Base-by-base conservation (phyloP, 2,113 vertebrate genomes). In the Hippocampus mohnikei region DNA sequence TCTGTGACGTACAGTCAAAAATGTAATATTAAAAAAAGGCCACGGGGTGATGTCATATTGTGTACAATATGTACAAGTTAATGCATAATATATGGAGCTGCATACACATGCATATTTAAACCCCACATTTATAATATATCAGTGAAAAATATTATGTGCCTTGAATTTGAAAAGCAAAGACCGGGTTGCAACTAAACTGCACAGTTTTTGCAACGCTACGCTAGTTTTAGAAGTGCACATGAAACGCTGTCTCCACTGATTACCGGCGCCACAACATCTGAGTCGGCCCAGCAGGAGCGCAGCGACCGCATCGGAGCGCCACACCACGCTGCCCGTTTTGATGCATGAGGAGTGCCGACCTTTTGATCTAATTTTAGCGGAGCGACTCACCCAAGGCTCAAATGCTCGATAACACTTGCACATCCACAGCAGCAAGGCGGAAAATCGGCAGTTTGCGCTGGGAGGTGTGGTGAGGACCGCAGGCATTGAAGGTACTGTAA, bases 331-430 rank as follows among this genome's bases (percentile, higher is more conserved):
- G 25, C 29, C 58, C 5, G 71, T 84, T 82, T 37, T 83, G 79
- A 81, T 76, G 82, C 87, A 75, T 53, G 63, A 59, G 62, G 79
- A 79, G 83, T 70, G 42, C 60, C 72, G 48, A 88, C 76, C 81
- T 85, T 90, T 60, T 88, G 84, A 88, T 92, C 87, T 90, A 88
- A 89, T 87, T 90, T 86, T 88, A 86, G 87, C 69, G 42, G 68
- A 15, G 66, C 59, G 71, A 81, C 75, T 87, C 80, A 77, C 75
- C 87, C 85, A 87, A 85, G 78, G 70, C 71, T 78, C 75, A 84
- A 83, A 81, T n/a, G 69, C 81, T 83, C 82, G 69, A 85, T 81
- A 81, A 79, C 78, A 1, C 8, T 53, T 4, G 44, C 73, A 44
- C 81, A 83, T 82, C 67, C 66, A 52, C 74, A 70, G 58, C 42